Conservation (phyloP, 2,113 vertebrate species). For the Synodontis membranacea region DNA sequence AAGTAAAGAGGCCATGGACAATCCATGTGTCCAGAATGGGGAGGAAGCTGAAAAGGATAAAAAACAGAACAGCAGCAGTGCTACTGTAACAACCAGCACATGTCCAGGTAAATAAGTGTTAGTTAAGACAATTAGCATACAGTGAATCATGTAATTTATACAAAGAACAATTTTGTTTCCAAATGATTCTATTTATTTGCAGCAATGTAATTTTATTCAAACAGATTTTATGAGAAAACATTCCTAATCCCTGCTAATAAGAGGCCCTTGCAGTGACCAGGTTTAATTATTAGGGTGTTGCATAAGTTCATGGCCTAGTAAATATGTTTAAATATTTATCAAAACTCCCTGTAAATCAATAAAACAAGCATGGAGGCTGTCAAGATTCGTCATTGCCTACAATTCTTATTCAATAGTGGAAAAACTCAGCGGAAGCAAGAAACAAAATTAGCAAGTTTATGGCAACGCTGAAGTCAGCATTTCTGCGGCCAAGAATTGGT, state of each 20-base stretch:
- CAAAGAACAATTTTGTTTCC: not conserved
- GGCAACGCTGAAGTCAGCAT: too few relatives aligned
- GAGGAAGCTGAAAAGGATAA: constrained; percentile 17
- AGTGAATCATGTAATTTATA: not conserved
- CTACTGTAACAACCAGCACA: constrained; percentile 18
- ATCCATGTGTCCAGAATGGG: constrained; percentile 36
- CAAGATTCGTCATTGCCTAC: too few relatives aligned
- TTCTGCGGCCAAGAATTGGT: too few relatives aligned
- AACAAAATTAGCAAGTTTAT: too few relatives aligned
- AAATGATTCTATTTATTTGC: not conserved
- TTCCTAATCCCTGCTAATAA: not conserved
- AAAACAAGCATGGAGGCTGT: too few relatives aligned
- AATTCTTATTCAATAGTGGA: too few relatives aligned
- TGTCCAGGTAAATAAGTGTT: constrained; percentile 43
- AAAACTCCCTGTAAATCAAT: too few relatives aligned
- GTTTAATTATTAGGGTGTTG: not conserved
- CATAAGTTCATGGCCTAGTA: too few relatives aligned
- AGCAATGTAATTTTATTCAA: not conserved
- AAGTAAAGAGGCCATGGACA: constrained; percentile 23
- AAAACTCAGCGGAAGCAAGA: too few relatives aligned
- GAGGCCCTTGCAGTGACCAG: not conserved
- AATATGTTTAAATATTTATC: too few relatives aligned
- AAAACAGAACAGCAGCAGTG: constrained; percentile 21
- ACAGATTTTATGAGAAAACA: not conserved
- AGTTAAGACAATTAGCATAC: not conserved